These are phyloP conservation scores for Penaeus indicus DNA, from an alignment of 1,140 invertebrate genomes.

Conservation along the genomic window DNA sequence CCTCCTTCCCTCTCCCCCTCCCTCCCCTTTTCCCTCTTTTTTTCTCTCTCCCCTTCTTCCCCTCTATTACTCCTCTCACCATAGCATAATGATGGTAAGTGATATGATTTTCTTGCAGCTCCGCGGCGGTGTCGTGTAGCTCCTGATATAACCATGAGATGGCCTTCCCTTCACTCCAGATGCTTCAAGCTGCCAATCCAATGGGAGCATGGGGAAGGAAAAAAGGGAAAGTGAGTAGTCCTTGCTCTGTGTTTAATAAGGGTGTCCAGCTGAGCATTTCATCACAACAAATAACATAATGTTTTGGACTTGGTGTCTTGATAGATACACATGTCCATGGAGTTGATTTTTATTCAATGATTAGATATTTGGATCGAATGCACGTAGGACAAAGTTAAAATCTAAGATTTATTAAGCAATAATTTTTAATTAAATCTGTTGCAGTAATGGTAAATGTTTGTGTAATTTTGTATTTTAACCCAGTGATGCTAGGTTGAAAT, in stretches of 20 bases:
- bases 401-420: no score
- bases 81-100: not conserved
- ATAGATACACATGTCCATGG: no score
- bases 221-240: slow-evolving; percentile 38
- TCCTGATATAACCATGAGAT: slow-evolving; percentile 61
- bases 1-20: not conserved
- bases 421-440: no score
- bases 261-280: no score
- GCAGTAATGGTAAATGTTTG: no score
- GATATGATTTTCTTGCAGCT: slow-evolving; percentile 23
- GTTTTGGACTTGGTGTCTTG: no score
- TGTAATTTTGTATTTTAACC: no score
- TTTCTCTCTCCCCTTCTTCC: not conserved
- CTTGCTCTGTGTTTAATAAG: not conserved
- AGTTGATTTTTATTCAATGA: no score
- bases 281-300: no score
- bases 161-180: slow-evolving; percentile 56
- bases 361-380: no score
- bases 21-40: not conserved
- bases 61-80: not conserved
- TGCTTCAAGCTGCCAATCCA: slow-evolving; percentile 54
- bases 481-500: no score
- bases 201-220: slow-evolving; percentile 61
- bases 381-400: no score
- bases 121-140: slow-evolving; percentile 50